Base-by-base conservation (phyloP, 2,888 invertebrate species). In the Dynastes hyllus region DNA sequence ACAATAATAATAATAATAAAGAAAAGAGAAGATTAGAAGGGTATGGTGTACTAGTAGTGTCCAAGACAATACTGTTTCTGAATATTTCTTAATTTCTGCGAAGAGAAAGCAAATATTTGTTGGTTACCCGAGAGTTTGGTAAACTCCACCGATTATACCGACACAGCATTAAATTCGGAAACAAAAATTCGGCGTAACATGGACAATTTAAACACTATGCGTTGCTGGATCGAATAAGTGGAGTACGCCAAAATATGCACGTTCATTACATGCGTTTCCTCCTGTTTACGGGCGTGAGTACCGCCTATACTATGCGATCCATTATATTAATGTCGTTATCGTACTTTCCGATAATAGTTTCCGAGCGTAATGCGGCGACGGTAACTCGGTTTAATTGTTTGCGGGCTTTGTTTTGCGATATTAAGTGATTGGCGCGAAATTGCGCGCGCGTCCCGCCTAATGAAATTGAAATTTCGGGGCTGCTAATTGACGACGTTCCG, bases 401-500 rank as follows among this genome's bases (percentile, higher is more conserved):
- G 58, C 73, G 16, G 58, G 73, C 55, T 73, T 73, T 73, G 58
- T 73, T 73, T 73, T 61, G 58, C 73, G 9, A 50, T 45, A 58
- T 73, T 61, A 58, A 73, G 58, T 73, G 73, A 58, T 73, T 73
- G 73, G 58, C 58, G 45, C 58, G 55, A 58, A 73, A 73, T 73
- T 73, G 55, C 40, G 40, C 58, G 40, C 58, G 40, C 58, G 40
- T 16, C 29, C 5, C 13, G 40, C 8, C n/a, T 58, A 58, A 73
- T 58, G 55, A 73, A 73, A 73, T 73, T 55, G 61, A 58, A 73
- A 73, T 73, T 73, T 58, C 27, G 51, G 11, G 16, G 58, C 58
- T 32, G 58, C 22, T 73, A 73, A 73, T 73, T 58, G 73, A 9
- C 40, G 40, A 40, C 16, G 16, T n/a, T 37, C 58, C 22, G 0